These are phyloP conservation scores for Sesia apiformis DNA, from an alignment of 2,888 invertebrate genomes.

Conservation along the genomic window DNA sequence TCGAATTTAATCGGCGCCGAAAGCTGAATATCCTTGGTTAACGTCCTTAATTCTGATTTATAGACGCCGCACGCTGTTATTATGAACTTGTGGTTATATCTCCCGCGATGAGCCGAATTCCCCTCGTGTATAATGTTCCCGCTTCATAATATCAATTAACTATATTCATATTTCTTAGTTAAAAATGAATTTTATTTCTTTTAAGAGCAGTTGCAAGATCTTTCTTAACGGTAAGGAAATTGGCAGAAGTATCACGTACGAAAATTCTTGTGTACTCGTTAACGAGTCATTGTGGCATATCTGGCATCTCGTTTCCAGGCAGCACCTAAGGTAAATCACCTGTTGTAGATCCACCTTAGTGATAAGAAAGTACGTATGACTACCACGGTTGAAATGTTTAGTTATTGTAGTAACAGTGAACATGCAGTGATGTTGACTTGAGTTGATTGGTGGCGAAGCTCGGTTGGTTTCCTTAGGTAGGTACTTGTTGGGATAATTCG, in stretches of 20 bases:
- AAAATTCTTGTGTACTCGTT: slow-evolving; percentile 7
- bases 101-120: slow-evolving; percentile 37
- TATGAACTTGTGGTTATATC: slow-evolving; percentile 48
- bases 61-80: slow-evolving; percentile 57
- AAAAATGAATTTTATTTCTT: slow-evolving; percentile 17
- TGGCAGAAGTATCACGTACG: slow-evolving; percentile 15
- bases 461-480: slow-evolving; percentile 32
- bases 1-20: slow-evolving; percentile 55
- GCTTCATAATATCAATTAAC: slow-evolving; percentile 65
- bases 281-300: slow-evolving; percentile 37
- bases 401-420: not conserved
- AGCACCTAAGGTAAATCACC: slow-evolving; percentile 29
- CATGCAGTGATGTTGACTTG: slow-evolving; percentile 35
- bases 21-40: slow-evolving; percentile 48
- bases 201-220: not conserved
- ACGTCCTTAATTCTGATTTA: slow-evolving; percentile 67
- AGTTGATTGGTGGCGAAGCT: slow-evolving; percentile 55
- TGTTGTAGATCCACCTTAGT: slow-evolving; percentile 23
- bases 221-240: slow-evolving; percentile 9
- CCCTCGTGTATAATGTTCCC: slow-evolving; percentile 42
- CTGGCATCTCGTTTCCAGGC: slow-evolving; percentile 25
- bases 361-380: slow-evolving; percentile 29
- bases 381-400: slow-evolving; percentile 32
- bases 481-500: slow-evolving; percentile 60
- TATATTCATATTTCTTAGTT: slow-evolving; percentile 47